These are phyloP conservation scores for Poecilia picta DNA, from an alignment of 2,797 vertebrate genomes.

Conservation along the genomic window DNA sequence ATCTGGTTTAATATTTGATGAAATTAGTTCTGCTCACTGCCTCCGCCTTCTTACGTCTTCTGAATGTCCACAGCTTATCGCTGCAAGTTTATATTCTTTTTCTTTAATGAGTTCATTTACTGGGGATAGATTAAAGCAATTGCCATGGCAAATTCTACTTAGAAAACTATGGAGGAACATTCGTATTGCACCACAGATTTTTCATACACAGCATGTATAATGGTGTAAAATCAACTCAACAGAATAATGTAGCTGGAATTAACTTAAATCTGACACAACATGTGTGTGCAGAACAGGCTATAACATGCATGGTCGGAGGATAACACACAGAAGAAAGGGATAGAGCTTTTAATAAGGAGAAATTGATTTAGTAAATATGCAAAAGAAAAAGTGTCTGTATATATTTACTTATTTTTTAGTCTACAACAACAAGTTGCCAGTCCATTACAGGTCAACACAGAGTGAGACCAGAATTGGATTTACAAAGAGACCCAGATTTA, in stretches of 20 bases:
- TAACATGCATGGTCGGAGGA: neutral
- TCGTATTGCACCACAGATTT: neutral
- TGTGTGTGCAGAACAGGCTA: neutral
- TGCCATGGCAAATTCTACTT: constrained; percentile 12
- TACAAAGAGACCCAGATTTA: neutral
- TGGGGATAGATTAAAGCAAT: constrained; percentile 39
- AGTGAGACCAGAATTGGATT: neutral
- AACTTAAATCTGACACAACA: neutral
- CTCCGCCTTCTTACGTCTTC: constrained; percentile 67
- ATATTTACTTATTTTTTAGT: neutral
- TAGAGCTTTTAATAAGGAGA: neutral
- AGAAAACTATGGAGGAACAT: neutral
- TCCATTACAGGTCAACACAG: neutral
- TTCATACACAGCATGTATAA: neutral
- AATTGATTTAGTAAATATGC: neutral
- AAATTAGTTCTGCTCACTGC: constrained; percentile 84
- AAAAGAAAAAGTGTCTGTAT: neutral
- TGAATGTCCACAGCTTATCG: constrained; percentile 48
- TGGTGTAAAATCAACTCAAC: neutral
- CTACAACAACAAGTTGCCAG: neutral
- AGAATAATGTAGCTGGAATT: neutral
- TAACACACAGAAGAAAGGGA: neutral
- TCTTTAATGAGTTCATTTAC: constrained; percentile 40
- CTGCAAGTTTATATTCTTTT: constrained; percentile 35
- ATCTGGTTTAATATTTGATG: constrained; percentile 86